A percentile compares a stretch with the other conserved stretches of the same genome.
Evolutionary conservation across 1,140 invertebrate species (phyloP).

Genomic region (Dysdera silvatica): DNA sequence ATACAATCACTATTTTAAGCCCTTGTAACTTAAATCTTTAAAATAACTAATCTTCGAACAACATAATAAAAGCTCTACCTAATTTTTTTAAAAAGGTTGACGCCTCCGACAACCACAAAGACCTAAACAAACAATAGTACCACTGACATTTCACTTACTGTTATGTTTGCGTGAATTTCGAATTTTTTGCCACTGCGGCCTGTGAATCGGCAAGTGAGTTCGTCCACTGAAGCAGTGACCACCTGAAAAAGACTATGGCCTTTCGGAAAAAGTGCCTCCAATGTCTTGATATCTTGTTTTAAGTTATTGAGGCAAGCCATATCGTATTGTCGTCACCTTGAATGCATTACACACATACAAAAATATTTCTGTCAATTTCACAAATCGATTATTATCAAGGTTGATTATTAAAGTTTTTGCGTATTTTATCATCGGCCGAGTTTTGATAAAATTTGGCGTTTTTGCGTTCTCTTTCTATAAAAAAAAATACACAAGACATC

Average conservation of each 20-base stretch:
- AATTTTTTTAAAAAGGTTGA: too few species aligned
- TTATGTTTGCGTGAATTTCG: slow-evolving; percentile 96
- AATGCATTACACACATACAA: slow-evolving; percentile 1
- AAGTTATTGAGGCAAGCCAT: slow-evolving; percentile 97
- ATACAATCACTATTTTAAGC: too few species aligned
- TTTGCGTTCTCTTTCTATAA: background rate
- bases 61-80: too few species aligned
- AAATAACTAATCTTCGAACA: too few species aligned
- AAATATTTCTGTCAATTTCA: background rate
- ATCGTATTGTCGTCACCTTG: background rate
- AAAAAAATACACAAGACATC: slow-evolving; percentile 8
- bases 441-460: background rate
- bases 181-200: slow-evolving; percentile 87
- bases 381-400: background rate
- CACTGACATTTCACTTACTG: slow-evolving; percentile 56
- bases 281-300: slow-evolving; percentile 93
- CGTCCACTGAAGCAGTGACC: slow-evolving; percentile 93
- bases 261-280: slow-evolving; percentile 90
- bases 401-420: background rate
- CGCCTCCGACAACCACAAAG: too few species aligned
- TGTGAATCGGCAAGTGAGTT: slow-evolving; percentile 93
- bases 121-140: too few species aligned
- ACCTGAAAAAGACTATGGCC: slow-evolving; percentile 95
- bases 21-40: too few species aligned
- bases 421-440: background rate